A percentile compares a stretch with the other conserved stretches of the same genome.
phyloP scores from a whole-genome alignment of 2,113 vertebrate genomes.

The Centropristis striata region DNA sequence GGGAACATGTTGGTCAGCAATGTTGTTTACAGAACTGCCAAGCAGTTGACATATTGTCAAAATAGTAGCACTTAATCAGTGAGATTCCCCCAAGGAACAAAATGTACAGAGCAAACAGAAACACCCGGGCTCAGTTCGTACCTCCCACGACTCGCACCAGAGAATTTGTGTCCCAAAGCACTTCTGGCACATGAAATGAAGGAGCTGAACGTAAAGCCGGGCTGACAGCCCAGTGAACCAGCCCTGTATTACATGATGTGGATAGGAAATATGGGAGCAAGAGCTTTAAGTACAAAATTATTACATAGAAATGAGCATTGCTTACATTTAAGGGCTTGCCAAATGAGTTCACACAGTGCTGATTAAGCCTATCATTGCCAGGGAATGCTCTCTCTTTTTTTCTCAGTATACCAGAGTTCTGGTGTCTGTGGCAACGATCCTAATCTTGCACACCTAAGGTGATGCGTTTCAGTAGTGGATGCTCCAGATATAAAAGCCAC shows the following conservation, averaged over 20 bases:
- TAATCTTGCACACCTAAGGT: no score
- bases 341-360: no score
- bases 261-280: slow-evolving; percentile 2
- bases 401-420: no score
- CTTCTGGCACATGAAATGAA: slow-evolving; percentile 61
- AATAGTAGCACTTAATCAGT: slow-evolving; percentile 79
- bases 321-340: no score
- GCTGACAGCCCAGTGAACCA: slow-evolving; percentile 46
- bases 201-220: slow-evolving; percentile 40
- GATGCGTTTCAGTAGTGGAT: no score
- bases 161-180: slow-evolving; percentile 67
- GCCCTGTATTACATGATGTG: background rate
- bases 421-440: no score
- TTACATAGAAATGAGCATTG: no score
- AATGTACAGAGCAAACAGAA: slow-evolving; percentile 79
- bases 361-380: no score
- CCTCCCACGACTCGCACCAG: slow-evolving; percentile 67
- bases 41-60: slow-evolving; percentile 79
- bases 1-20: slow-evolving; percentile 75
- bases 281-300: no score
- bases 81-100: slow-evolving; percentile 75
- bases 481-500: no score
- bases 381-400: no score
- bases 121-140: slow-evolving; percentile 58
- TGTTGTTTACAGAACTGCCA: slow-evolving; percentile 75